Percentiles rank a stretch among this genome's conserved stretches.
Evolutionary conservation across 30 jellyfish, hydroid and myxozoan genomes (phyloP).

Genomic region (Pseudorhiza aurosa): DNA sequence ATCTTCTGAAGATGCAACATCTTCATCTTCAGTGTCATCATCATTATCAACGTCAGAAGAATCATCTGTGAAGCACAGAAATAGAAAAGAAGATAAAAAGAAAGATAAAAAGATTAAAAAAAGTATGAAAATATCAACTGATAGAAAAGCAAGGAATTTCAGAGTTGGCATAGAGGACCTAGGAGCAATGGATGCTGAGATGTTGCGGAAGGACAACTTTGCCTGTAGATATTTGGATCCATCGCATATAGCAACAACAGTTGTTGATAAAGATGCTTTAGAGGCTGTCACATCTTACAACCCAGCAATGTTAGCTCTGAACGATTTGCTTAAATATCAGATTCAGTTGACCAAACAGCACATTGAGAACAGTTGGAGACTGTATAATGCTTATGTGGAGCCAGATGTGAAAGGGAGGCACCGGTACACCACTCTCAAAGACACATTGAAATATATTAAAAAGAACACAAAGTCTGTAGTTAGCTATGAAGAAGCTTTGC

Average conservation of each 20-base stretch:
- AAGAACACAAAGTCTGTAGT: conserved; percentile 70
- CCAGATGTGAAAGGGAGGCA: conserved; percentile 51
- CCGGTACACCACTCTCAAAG: conserved; percentile 74
- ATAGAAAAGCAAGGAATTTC: neutral
- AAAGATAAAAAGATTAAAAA: neutral
- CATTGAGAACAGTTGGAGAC: conserved; percentile 81
- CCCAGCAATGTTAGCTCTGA: conserved; percentile 84
- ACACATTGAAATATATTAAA: conserved; percentile 69
- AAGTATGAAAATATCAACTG: neutral
- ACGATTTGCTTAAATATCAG: conserved; percentile 81
- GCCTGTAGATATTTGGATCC: conserved; percentile 59
- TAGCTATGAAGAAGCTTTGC: conserved; percentile 76
- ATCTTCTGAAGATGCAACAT: neutral
- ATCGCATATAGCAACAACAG: conserved; percentile 72
- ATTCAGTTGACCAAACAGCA: conserved; percentile 73
- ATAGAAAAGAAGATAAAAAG: neutral
- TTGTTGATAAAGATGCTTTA: conserved; percentile 62
- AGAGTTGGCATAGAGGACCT: conserved; percentile 13
- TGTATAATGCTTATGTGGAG: conserved; percentile 77
- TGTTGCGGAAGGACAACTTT: neutral
- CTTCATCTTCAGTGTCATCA: conserved; percentile 17
- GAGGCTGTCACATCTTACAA: conserved; percentile 75
- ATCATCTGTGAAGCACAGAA: no score
- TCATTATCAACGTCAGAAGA: conserved; percentile 6
- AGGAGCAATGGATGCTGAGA: conserved; percentile 9